Evolutionary conservation across 2,797 vertebrate genomes (phyloP), one percentile per base, ranked within the genome.

Genomic region (Xiphophorus birchmanni): DNA sequence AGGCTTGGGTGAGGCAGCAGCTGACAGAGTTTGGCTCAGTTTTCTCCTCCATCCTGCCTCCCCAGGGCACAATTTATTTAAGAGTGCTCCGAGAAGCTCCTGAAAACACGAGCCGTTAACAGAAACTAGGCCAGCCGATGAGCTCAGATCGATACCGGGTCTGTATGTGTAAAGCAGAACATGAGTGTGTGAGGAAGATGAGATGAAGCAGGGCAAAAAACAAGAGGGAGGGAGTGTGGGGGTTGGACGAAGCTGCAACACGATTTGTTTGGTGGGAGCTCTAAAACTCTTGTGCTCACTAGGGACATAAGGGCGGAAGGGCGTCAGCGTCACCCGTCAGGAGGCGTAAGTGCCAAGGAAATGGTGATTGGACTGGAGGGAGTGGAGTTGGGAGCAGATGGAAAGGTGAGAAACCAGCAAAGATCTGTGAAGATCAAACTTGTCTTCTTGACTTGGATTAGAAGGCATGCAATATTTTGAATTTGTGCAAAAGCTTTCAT

Each of bases 301-400:
- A 99, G 99, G 95, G 99, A 99, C 65, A 84, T 97, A 87, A 99
- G 98, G 94, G 88, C 96, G 93, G 99, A 99, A 44, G 97, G 97
- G 80, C 97, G 97, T 74, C 98, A 97, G 83, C 96, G 97, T 58
- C 97, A 99, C 95, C 97, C 98, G 40, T 88, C 97, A 0, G 97
- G 97, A 60, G 96, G 98, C 37, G 96, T 97, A 90, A 97, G 96
- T 89, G 96, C 98, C 93, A 98, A 98, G 91, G 99, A 99, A 94
- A 96, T 96, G 96, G 97, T 99, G 90, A 96, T 99, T 75, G 98
- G 98, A 74, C 96, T 99, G 73, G 99, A 99, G 94, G 98, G 99
- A 35, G 98, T 99, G 90, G 98, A 99, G 92, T 94, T 99, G 0
- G 99, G 99, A 80, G 98, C 98, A 0, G 97, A 99, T 0, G 99